Percentiles rank a stretch among this genome's conserved stretches.
Evolutionary conservation across 2,888 invertebrate species (phyloP).

Genomic region (Leucoptera coffeella): DNA sequence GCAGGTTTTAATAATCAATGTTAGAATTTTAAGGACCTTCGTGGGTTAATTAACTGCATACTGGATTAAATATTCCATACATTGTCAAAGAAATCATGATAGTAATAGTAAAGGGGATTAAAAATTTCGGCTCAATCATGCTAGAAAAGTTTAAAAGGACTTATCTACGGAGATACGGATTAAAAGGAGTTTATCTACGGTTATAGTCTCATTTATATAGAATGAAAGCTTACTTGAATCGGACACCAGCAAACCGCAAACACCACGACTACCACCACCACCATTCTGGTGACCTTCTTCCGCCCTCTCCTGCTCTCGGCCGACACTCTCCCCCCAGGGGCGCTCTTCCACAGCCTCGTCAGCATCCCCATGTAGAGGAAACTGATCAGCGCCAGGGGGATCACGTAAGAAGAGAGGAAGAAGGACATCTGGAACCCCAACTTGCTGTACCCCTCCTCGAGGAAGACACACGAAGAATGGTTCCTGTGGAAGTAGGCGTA

Average conservation of each 20-base stretch:
- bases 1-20: too few relatives aligned
- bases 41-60: too few relatives aligned
- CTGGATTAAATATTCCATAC: too few relatives aligned
- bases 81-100: too few relatives aligned
- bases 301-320: constrained; percentile 79
- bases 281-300: constrained; percentile 86
- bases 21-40: too few relatives aligned
- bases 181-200: too few relatives aligned
- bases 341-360: constrained; percentile 77
- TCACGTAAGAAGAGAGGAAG: constrained; percentile 81
- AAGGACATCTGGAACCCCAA: constrained; percentile 70
- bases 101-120: too few relatives aligned
- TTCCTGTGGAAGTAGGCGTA: constrained; percentile 58
- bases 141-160: too few relatives aligned
- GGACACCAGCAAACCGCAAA: constrained; percentile 95
- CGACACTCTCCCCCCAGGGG: constrained; percentile 74
- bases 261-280: constrained; percentile 83
- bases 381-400: constrained; percentile 81
- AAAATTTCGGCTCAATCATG: too few relatives aligned
- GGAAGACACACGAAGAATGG: constrained; percentile 64
- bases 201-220: too few relatives aligned
- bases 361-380: constrained; percentile 87
- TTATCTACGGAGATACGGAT: too few relatives aligned
- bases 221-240: constrained; percentile 67
- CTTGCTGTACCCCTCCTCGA: constrained; percentile 57